These are phyloP conservation scores for Cladopsammia gracilis DNA, from an alignment of 64 coral and sea anemone species.

Conservation along the genomic window DNA sequence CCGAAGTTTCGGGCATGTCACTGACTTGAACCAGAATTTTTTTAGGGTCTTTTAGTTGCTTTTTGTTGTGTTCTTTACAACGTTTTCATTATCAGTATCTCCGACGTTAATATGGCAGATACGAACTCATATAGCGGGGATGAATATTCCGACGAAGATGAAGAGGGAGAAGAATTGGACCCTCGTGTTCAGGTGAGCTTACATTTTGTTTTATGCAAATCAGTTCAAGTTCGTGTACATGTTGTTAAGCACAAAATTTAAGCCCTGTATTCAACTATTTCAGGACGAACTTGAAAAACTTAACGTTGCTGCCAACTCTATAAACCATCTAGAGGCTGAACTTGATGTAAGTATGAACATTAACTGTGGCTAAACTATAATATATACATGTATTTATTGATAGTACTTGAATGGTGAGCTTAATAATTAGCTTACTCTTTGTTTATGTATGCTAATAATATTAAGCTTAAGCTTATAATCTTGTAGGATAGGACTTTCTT, in stretches of 20 bases:
- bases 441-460: no score
- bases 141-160: slow-evolving; percentile 75
- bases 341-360: slow-evolving; percentile 80
- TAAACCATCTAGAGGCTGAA: slow-evolving; percentile 92
- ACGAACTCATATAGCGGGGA: slow-evolving; percentile 76
- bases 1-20: slow-evolving; percentile 16
- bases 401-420: no score
- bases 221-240: no score
- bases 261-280: no score
- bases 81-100: background rate
- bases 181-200: slow-evolving; percentile 85
- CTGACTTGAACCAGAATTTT: slow-evolving; percentile 36
- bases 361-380: no score
- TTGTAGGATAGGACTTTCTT: no score
- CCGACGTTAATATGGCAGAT: slow-evolving; percentile 58
- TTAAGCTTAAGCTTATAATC: background rate
- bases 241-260: no score
- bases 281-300: slow-evolving; percentile 90
- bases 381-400: no score
- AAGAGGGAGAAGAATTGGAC: slow-evolving; percentile 86
- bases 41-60: background rate
- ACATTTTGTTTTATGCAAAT: background rate
- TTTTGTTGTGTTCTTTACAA: slow-evolving; percentile 11
- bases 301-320: slow-evolving; percentile 81
- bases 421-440: no score